These are phyloP conservation scores for Bombus confusus DNA, from an alignment of 1,140 invertebrate genomes.

Conservation along the genomic window DNA sequence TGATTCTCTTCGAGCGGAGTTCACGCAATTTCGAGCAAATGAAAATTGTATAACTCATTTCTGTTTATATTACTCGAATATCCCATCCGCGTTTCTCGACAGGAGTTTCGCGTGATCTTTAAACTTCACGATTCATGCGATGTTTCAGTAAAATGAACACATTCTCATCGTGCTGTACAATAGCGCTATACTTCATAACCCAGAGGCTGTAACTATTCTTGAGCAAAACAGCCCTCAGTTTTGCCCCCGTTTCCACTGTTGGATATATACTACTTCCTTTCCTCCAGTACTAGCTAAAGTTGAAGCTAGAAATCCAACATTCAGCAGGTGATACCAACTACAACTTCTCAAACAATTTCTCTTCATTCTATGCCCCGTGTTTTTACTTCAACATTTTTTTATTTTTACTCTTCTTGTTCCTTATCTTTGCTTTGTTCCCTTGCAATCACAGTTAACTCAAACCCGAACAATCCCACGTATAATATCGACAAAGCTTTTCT, in stretches of 20 bases:
- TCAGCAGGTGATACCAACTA: not conserved
- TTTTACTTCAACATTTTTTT: not conserved
- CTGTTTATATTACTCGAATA: not conserved
- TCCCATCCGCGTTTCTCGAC: not conserved
- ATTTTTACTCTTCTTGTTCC: not conserved
- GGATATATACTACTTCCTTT: conserved; percentile 7
- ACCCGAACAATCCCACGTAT: no score
- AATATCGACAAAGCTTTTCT: no score
- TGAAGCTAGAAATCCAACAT: not conserved
- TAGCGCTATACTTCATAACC: conserved; percentile 23
- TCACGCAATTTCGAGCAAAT: not conserved
- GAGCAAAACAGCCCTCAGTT: conserved; percentile 28
- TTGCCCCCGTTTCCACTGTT: conserved; percentile 12
- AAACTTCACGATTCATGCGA: not conserved
- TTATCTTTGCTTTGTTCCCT: not conserved
- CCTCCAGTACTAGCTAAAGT: not conserved
- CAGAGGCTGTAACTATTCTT: conserved; percentile 22
- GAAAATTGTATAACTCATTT: not conserved
- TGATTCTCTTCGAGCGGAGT: not conserved
- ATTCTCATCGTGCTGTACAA: conserved; percentile 20
- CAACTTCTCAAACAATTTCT: not conserved
- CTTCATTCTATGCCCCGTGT: not conserved
- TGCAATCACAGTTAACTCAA: not conserved
- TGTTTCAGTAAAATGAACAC: conserved; percentile 10
- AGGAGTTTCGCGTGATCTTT: not conserved